Percentiles rank a stretch among this genome's conserved stretches.
Conservation (phyloP, 2,797 vertebrate species). For the Enteromius radiatus region DNA sequence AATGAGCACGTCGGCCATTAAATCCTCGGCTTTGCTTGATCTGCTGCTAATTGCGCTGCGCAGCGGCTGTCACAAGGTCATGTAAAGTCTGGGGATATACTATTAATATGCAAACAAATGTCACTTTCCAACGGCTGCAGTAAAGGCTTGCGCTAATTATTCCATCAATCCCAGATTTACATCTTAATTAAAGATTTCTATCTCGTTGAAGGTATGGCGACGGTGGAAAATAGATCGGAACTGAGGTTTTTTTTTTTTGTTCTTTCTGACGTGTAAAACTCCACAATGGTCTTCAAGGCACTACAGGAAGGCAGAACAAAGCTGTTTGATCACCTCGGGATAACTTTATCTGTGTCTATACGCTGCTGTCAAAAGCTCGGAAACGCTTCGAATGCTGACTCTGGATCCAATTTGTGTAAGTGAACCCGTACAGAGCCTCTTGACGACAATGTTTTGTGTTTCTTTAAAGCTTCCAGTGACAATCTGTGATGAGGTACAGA, state of each 20-base stretch:
- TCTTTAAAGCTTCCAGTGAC: neutral
- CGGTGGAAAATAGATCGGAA: conserved; percentile 28
- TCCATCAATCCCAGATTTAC: conserved; percentile 68
- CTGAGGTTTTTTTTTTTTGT: neutral
- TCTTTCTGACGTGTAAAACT: neutral
- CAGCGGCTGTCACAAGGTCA: conserved; percentile 64
- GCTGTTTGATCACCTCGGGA: conserved; percentile 46
- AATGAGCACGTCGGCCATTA: conserved; percentile 48
- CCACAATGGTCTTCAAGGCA: conserved; percentile 1
- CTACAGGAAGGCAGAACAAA: conserved; percentile 34
- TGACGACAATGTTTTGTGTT: neutral
- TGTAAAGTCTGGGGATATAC: conserved; percentile 61
- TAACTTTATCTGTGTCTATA: conserved; percentile 44
- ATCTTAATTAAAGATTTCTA: conserved; percentile 73
- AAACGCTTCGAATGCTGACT: conserved; percentile 34
- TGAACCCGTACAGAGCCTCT: neutral
- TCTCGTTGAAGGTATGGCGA: conserved; percentile 62
- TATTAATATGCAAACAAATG: conserved; percentile 72
- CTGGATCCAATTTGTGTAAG: conserved; percentile 28
- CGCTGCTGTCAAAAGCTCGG: conserved; percentile 14
- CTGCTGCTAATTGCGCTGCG: conserved; percentile 63
- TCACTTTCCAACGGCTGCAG: conserved; percentile 55
- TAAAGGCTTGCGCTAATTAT: conserved; percentile 64
- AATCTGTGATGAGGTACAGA: neutral
- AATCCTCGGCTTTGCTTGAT: conserved; percentile 62